Evolutionary conservation across 2,113 vertebrate genomes (phyloP).

Genomic region (Thoracochromis brauschi): DNA sequence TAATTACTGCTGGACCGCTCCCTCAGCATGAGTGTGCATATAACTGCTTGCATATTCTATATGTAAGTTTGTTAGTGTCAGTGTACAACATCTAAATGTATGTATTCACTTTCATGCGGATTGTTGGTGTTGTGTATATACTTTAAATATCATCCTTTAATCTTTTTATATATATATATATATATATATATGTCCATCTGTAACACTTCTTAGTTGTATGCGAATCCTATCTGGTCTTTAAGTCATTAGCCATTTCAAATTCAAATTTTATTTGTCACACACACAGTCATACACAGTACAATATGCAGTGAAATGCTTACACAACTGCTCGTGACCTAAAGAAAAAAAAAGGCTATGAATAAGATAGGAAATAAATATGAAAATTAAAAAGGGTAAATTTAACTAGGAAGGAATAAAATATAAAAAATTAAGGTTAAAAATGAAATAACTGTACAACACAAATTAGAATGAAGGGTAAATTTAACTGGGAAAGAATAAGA

Average conservation of each 20-base stretch:
- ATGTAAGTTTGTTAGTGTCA: background rate
- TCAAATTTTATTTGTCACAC: too few relatives aligned
- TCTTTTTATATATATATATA: fast-evolving
- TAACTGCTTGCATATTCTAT: background rate
- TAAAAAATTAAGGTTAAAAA: too few relatives aligned
- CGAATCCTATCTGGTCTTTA: background rate
- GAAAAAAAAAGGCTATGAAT: background rate
- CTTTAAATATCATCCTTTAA: background rate
- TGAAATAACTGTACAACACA: too few relatives aligned
- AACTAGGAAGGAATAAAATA: too few relatives aligned
- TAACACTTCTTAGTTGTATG: background rate
- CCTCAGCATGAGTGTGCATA: background rate
- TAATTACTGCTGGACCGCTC: slow-evolving; percentile 63
- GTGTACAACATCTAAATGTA: background rate
- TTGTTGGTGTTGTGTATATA: background rate
- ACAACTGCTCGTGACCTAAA: too few relatives aligned
- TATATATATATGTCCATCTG: background rate
- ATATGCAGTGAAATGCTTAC: too few relatives aligned
- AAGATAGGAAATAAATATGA: background rate
- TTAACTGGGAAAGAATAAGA: too few relatives aligned
- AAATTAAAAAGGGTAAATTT: too few relatives aligned
- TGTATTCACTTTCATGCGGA: background rate
- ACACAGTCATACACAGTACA: too few relatives aligned
- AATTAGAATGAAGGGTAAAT: too few relatives aligned
- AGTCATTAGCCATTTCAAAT: background rate